Percentiles rank a stretch among this genome's conserved stretches.
Conservation (phyloP, 2,113 vertebrate species). For the Istiophorus platypterus region DNA sequence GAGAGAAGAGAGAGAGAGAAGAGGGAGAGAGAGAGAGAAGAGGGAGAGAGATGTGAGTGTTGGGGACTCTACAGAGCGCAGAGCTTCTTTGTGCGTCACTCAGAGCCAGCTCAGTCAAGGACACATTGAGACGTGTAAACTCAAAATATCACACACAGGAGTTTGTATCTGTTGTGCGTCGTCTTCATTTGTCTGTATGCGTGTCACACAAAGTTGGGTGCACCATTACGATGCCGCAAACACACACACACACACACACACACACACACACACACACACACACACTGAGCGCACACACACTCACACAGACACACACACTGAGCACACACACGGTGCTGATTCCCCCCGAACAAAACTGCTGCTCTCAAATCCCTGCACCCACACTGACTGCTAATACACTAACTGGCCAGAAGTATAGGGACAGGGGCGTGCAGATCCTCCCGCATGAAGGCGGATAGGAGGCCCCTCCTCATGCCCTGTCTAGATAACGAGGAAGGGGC, state of each 20-base stretch:
- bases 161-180: slow-evolving; percentile 34
- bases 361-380: slow-evolving; percentile 11
- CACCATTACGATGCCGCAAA: neutral
- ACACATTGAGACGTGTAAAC: slow-evolving; percentile 64
- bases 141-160: slow-evolving; percentile 55
- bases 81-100: slow-evolving; percentile 65
- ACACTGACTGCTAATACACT: neutral
- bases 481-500: neutral
- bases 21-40: slow-evolving; percentile 20
- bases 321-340: slow-evolving; percentile 9
- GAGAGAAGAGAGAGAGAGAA: slow-evolving; percentile 16
- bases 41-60: slow-evolving; percentile 22
- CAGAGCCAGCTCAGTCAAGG: slow-evolving; percentile 62
- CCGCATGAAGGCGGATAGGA: neutral
- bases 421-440: neutral
- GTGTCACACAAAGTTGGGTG: slow-evolving; percentile 16
- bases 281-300: neutral
- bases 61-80: slow-evolving; percentile 41
- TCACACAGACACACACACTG: slow-evolving; percentile 4
- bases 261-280: slow-evolving; percentile 1
- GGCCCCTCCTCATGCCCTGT: neutral
- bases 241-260: neutral
- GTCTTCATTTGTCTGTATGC: slow-evolving; percentile 38
- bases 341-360: slow-evolving; percentile 18
- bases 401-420: neutral